These are phyloP conservation scores for Leptinotarsa juncta DNA, from an alignment of 2,888 invertebrate species.

Conservation along the genomic window DNA sequence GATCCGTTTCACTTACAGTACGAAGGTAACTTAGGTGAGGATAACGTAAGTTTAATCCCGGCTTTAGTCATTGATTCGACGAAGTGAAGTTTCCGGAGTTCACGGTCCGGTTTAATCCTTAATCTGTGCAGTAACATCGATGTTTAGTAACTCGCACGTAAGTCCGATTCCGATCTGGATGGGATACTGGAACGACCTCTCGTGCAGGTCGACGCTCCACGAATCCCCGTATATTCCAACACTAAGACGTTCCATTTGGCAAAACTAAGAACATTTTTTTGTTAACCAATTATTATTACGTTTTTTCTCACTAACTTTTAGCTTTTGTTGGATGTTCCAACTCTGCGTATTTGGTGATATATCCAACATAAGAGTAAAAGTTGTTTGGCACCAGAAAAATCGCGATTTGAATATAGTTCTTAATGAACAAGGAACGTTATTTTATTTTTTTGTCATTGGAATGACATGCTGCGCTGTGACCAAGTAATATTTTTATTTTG, in stretches of 20 bases:
- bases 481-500: too few relatives aligned
- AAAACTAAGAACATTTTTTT: too few relatives aligned
- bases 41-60: constrained; percentile 56
- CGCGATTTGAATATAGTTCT: too few relatives aligned
- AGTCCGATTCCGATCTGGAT: constrained; percentile 29
- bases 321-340: too few relatives aligned
- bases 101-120: constrained; percentile 58
- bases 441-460: too few relatives aligned
- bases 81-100: constrained; percentile 57
- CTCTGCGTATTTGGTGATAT: too few relatives aligned
- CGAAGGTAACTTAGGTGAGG: constrained; percentile 57
- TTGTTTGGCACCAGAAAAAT: too few relatives aligned
- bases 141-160: constrained; percentile 40
- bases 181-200: constrained; percentile 38
- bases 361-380: too few relatives aligned
- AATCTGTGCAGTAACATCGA: constrained; percentile 51
- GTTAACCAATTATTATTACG: too few relatives aligned
- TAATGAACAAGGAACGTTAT: too few relatives aligned
- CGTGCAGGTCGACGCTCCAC: constrained; percentile 20
- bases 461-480: too few relatives aligned
- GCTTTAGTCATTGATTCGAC: constrained; percentile 57
- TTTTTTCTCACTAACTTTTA: too few relatives aligned
- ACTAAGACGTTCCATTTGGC: background rate
- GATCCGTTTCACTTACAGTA: constrained; percentile 48
- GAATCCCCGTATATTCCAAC: background rate